These are phyloP conservation scores for Resseliella maxima DNA, from an alignment of 2,888 invertebrate genomes.

Conservation along the genomic window DNA sequence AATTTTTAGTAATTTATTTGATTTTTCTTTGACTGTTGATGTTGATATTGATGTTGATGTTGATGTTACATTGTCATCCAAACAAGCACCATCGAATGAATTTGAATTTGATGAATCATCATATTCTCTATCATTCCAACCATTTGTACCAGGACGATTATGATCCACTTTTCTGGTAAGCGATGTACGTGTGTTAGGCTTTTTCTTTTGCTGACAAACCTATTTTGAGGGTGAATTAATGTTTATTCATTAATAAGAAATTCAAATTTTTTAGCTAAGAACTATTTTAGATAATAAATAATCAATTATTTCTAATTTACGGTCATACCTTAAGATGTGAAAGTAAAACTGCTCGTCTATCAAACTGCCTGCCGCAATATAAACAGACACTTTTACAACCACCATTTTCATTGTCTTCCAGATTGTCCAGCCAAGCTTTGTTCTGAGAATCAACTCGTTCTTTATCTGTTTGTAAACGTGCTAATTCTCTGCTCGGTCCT, in stretches of 20 bases:
- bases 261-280: no score
- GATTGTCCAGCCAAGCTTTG: conserved; percentile 74
- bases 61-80: not conserved
- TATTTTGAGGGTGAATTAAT: not conserved
- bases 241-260: not conserved
- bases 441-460: conserved; percentile 58
- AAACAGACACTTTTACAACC: conserved; percentile 71
- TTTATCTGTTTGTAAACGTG: conserved; percentile 63
- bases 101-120: conserved; percentile 54
- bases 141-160: not conserved
- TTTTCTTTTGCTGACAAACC: conserved; percentile 47
- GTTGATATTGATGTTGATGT: not conserved
- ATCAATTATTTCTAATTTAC: conserved; percentile 61
- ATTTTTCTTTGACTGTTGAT: conserved; percentile 1
- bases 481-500: conserved; percentile 64
- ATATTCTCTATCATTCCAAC: conserved; percentile 39
- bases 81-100: conserved; percentile 1
- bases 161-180: conserved; percentile 11
- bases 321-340: conserved; percentile 77
- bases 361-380: conserved; percentile 78
- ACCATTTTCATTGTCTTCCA: conserved; percentile 73
- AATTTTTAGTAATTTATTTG: not conserved
- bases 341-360: conserved; percentile 77
- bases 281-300: not conserved
- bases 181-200: conserved; percentile 3